These are phyloP conservation scores for Zaprionus tsacasi DNA, from an alignment of 1,140 invertebrate genomes.

Conservation along the genomic window DNA sequence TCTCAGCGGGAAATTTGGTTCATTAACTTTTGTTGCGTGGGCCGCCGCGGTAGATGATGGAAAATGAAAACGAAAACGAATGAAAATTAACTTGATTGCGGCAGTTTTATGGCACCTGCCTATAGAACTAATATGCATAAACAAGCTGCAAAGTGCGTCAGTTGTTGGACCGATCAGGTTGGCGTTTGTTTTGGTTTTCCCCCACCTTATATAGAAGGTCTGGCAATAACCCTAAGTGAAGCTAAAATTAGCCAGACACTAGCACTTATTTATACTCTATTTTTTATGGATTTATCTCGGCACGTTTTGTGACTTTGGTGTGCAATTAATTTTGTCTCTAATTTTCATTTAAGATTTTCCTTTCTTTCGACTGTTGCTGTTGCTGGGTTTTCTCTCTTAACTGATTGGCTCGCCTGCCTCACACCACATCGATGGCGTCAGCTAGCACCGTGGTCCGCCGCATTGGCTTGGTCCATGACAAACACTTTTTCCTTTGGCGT, in stretches of 20 bases:
- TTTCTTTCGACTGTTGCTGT: not conserved
- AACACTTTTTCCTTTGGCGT: slow-evolving; percentile 39
- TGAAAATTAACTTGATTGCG: slow-evolving; percentile 24
- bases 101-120: slow-evolving; percentile 28
- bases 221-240: slow-evolving; percentile 12
- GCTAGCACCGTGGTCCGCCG: slow-evolving; percentile 2
- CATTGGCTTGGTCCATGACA: slow-evolving; percentile 27
- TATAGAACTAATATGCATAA: slow-evolving; percentile 40
- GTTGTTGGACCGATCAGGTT: not conserved
- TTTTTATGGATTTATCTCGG: slow-evolving; percentile 1
- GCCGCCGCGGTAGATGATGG: slow-evolving; percentile 19
- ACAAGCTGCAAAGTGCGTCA: slow-evolving; percentile 49
- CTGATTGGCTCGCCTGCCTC: slow-evolving; percentile 35
- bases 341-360: slow-evolving; percentile 20
- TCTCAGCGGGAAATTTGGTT: slow-evolving; percentile 56
- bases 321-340: slow-evolving; percentile 38
- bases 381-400: slow-evolving; percentile 8
- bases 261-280: not conserved
- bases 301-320: slow-evolving; percentile 29
- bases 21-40: slow-evolving; percentile 55
- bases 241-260: not conserved
- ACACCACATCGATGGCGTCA: slow-evolving; percentile 61
- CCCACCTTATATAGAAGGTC: not conserved
- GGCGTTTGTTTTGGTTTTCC: slow-evolving; percentile 3
- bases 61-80: slow-evolving; percentile 29